Percentiles rank a stretch among this genome's conserved stretches.
phyloP scores from a whole-genome alignment of 2,113 vertebrate species.

The Blennius ocellaris region DNA sequence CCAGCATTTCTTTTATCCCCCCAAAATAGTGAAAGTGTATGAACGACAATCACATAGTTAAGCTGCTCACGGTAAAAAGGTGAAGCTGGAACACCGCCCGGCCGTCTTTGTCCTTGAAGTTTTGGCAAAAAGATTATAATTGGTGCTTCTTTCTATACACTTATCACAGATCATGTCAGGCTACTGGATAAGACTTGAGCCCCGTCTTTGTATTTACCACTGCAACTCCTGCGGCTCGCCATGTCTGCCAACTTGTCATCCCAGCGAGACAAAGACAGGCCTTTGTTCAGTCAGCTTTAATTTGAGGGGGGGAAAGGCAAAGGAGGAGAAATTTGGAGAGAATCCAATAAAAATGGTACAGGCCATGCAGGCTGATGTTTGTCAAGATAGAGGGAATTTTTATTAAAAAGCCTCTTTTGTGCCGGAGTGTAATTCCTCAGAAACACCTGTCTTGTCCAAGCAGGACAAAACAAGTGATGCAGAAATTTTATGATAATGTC shows the following conservation, averaged over 20 bases:
- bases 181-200: constrained; percentile 45
- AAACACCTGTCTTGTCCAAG: constrained; percentile 3
- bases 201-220: constrained; percentile 47
- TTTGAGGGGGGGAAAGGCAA: constrained; percentile 48
- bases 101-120: constrained; percentile 19
- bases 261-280: constrained; percentile 58
- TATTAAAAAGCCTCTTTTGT: constrained; percentile 52
- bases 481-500: constrained; percentile 36
- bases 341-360: constrained; percentile 50
- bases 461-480: constrained; percentile 37
- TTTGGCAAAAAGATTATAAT: constrained; percentile 23
- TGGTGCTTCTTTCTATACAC: constrained; percentile 13
- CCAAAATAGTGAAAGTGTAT: no score
- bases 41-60: no score
- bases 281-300: constrained; percentile 70
- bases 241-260: constrained; percentile 67
- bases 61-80: background rate
- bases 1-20: no score
- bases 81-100: background rate
- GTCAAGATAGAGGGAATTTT: constrained; percentile 61
- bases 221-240: constrained; percentile 47
- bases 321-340: constrained; percentile 39
- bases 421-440: constrained; percentile 43
- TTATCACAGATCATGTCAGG: constrained; percentile 43
- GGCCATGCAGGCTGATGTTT: constrained; percentile 68